Evolutionary conservation across 2,113 vertebrate species (phyloP).

Genomic region (Morone chrysops): DNA sequence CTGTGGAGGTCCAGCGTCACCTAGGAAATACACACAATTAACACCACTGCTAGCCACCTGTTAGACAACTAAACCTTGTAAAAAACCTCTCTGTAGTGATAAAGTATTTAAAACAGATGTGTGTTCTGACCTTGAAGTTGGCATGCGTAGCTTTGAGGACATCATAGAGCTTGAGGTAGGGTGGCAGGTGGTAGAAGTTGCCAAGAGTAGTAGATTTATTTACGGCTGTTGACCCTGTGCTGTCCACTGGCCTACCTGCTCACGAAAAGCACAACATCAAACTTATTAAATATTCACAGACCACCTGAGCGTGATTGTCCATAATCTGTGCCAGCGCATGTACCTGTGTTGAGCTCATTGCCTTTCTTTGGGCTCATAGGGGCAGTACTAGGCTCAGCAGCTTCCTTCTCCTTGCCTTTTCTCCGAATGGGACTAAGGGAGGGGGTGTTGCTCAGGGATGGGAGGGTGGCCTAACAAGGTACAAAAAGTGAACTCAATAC

Average conservation of each 20-base stretch:
- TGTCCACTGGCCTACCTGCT: conserved; percentile 89
- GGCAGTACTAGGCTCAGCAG: conserved; percentile 83
- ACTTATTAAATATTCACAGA: conserved; percentile 22
- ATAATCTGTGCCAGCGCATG: not conserved
- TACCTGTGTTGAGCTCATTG: conserved; percentile 90
- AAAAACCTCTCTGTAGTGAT: not conserved
- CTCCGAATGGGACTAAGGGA: conserved; percentile 96
- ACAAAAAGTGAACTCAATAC: not conserved
- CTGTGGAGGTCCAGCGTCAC: conserved; percentile 96
- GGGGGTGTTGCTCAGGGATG: conserved; percentile 93
- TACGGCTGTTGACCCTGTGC: conserved; percentile 84
- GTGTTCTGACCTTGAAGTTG: conserved; percentile 92
- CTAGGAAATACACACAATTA: conserved; percentile 72
- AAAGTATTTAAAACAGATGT: not conserved
- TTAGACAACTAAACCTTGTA: not conserved
- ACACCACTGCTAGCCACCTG: not conserved
- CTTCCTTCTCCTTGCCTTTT: conserved; percentile 95
- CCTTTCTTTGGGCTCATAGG: conserved; percentile 96
- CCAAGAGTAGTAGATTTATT: conserved; percentile 94
- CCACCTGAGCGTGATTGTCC: not conserved
- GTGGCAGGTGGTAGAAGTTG: conserved; percentile 95
- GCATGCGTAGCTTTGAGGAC: conserved; percentile 97
- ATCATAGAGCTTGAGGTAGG: conserved; percentile 95
- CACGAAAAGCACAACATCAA: conserved; percentile 1
- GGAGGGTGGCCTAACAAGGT: conserved; percentile 89